These are phyloP conservation scores for Pterophyllum scalare DNA, from an alignment of 2,113 vertebrate species.

Conservation along the genomic window DNA sequence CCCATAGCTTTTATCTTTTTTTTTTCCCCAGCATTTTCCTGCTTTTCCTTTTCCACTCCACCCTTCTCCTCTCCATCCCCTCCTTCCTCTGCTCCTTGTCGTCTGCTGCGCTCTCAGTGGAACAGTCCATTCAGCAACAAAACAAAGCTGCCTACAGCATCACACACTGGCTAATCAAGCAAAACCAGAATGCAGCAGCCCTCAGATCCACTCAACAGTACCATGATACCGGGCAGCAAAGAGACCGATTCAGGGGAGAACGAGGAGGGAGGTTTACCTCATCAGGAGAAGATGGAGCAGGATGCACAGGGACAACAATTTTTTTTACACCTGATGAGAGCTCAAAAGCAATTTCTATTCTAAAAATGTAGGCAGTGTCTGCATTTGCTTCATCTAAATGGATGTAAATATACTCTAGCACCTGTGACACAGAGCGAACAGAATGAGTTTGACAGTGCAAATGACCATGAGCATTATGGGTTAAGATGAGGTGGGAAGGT, in stretches of 20 bases:
- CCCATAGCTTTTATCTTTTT: slow-evolving; percentile 24
- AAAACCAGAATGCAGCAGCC: slow-evolving; percentile 68
- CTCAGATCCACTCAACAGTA: slow-evolving; percentile 55
- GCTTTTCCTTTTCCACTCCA: slow-evolving; percentile 51
- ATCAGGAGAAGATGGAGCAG: neutral
- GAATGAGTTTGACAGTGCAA: slow-evolving; percentile 38
- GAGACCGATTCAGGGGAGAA: slow-evolving; percentile 7
- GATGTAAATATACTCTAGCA: slow-evolving; percentile 8
- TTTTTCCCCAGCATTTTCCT: slow-evolving; percentile 3
- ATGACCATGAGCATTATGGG: slow-evolving; percentile 7
- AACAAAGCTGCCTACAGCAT: slow-evolving; percentile 79
- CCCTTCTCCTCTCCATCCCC: slow-evolving; percentile 36
- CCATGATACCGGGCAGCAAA: slow-evolving; percentile 35
- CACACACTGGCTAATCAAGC: slow-evolving; percentile 76
- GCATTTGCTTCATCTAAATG: slow-evolving; percentile 19
- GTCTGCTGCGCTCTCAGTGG: slow-evolving; percentile 64
- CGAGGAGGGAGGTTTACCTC: slow-evolving; percentile 4
- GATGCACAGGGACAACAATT: slow-evolving; percentile 6
- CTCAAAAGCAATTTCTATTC: slow-evolving; percentile 22
- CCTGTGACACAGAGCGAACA: neutral
- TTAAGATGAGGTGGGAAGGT: neutral
- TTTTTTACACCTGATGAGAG: slow-evolving; percentile 13
- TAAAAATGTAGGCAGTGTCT: slow-evolving; percentile 1
- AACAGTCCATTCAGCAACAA: slow-evolving; percentile 75
- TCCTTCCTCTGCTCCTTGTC: slow-evolving; percentile 42